A percentile compares a stretch with the other conserved stretches of the same genome.
Conservation (phyloP, 2,113 vertebrate genomes). For the Isichthys henryi region DNA sequence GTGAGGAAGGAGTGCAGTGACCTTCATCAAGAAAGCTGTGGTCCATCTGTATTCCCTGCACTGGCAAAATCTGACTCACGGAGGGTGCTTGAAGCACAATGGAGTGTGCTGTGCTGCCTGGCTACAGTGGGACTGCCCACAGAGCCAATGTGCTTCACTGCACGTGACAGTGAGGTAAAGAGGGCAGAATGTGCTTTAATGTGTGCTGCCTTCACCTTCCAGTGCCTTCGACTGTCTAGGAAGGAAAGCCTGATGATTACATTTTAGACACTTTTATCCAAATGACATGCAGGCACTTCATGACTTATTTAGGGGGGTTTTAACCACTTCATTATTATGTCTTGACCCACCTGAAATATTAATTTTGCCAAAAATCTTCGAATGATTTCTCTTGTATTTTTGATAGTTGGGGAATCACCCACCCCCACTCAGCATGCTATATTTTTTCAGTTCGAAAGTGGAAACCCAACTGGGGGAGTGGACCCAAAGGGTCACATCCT, state of each 20-base stretch:
- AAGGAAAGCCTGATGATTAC: not conserved
- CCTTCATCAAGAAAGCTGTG: slow-evolving; percentile 48
- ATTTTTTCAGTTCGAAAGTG: not conserved
- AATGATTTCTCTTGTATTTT: too few relatives aligned
- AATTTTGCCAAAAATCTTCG: not conserved
- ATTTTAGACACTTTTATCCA: not conserved
- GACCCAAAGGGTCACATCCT: not conserved
- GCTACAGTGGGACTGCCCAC: slow-evolving; percentile 43
- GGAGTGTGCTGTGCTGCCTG: slow-evolving; percentile 35
- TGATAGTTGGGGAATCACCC: not conserved
- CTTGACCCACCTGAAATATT: not conserved
- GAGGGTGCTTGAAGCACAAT: slow-evolving; percentile 64
- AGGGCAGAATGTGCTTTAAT: not conserved
- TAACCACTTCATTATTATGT: not conserved
- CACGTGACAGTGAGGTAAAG: not conserved
- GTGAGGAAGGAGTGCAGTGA: slow-evolving; percentile 43
- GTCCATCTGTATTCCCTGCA: slow-evolving; percentile 56
- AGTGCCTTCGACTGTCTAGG: not conserved
- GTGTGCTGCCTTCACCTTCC: not conserved
- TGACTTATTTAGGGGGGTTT: not conserved
- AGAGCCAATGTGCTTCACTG: slow-evolving; percentile 22
- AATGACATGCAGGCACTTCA: not conserved
- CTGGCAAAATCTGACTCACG: slow-evolving; percentile 53
- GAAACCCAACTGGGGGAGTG: not conserved
- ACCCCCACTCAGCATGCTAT: not conserved